phyloP scores from a whole-genome alignment of 1,140 invertebrate genomes.

The Drosophila malerkotliana region DNA sequence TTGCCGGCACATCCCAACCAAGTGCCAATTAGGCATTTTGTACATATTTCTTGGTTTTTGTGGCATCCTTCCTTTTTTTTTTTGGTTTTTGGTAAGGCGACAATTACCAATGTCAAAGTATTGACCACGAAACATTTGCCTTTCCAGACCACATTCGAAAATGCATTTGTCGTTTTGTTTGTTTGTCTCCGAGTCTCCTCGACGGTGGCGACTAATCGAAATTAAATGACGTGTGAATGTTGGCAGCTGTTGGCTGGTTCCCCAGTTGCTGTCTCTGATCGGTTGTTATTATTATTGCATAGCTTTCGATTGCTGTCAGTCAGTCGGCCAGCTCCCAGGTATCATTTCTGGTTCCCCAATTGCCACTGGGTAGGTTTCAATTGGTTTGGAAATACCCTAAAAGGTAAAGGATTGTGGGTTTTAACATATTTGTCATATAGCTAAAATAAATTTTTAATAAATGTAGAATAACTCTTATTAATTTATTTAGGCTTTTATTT shows the following conservation, averaged over 20 bases:
- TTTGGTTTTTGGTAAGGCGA: slow-evolving; percentile 34
- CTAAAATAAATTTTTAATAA: too few relatives aligned
- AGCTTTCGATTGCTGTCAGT: slow-evolving; percentile 57
- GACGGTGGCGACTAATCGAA: slow-evolving; percentile 65
- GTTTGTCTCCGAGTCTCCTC: slow-evolving; percentile 36
- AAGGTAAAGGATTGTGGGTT: neutral
- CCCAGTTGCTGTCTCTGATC: slow-evolving; percentile 15
- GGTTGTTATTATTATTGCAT: slow-evolving; percentile 57
- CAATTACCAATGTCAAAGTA: slow-evolving; percentile 62
- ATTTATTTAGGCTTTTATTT: too few relatives aligned
- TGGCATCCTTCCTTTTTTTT: slow-evolving; percentile 1
- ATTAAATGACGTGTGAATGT: slow-evolving; percentile 82
- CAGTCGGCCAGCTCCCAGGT: slow-evolving; percentile 15
- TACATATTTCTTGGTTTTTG: slow-evolving; percentile 44
- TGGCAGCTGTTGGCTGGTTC: slow-evolving; percentile 72
- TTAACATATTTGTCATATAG: neutral
- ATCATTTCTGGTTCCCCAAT: slow-evolving; percentile 40
- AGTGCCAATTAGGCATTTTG: slow-evolving; percentile 79
- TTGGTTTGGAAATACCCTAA: slow-evolving; percentile 26
- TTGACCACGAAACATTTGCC: slow-evolving; percentile 58
- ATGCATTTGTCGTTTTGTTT: slow-evolving; percentile 59
- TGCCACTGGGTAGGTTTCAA: slow-evolving; percentile 60
- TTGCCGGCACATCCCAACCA: slow-evolving; percentile 18
- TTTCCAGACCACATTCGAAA: slow-evolving; percentile 47
- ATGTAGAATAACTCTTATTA: too few relatives aligned